Evolutionary conservation across 2,888 invertebrate genomes (phyloP), one percentile per base, ranked within the genome.

Genomic region (Chrysolina americana): DNA sequence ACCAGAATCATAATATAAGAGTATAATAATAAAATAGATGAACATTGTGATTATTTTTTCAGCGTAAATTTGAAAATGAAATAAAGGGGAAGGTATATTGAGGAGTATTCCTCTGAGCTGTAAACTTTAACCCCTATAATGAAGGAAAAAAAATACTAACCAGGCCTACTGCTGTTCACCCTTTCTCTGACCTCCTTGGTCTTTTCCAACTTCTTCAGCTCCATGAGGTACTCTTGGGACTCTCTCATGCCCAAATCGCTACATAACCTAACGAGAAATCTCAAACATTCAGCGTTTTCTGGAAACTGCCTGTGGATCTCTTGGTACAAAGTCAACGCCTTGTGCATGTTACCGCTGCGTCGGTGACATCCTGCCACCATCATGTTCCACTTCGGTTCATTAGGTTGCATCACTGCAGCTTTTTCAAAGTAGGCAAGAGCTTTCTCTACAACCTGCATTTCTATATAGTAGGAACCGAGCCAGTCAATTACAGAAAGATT

Each of bases 271-370:
- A 97, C 94, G 83, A 98, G 90, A 86, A 96, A 93, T 87, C 96
- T 95, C 69, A 98, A 89, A 88, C 98, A 98, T 85, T 98, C 97
- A 0, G 96, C 91, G 87, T 98, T 98, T 77, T 98, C 98, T 0
- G 99, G 99, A 87, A 99, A 99, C 80, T 93, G 92, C 19, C 80
- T 79, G 63, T 75, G 70, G 36, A 68, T 68, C n/a, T 68, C 53
- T 21, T 96, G 95, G 88, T 97, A 98, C 0, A 95, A 91, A 9
- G 93, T 90, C 21, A 97, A 89, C 10, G 97, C 96, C 83, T 83
- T 82, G 77, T 91, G 90, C 69, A 91, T 87, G 73, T 91, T 94
- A 41, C 96, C 96, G 71, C 94, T 93, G 80, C 96, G 90, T 53
- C 96, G 90, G 83, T 95, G 93, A 86, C 96, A 96, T 44, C 94